Percentiles rank a stretch among this genome's conserved stretches.
phyloP scores from a whole-genome alignment of 2,113 vertebrate species.

The human (Homo sapiens) region DNA sequence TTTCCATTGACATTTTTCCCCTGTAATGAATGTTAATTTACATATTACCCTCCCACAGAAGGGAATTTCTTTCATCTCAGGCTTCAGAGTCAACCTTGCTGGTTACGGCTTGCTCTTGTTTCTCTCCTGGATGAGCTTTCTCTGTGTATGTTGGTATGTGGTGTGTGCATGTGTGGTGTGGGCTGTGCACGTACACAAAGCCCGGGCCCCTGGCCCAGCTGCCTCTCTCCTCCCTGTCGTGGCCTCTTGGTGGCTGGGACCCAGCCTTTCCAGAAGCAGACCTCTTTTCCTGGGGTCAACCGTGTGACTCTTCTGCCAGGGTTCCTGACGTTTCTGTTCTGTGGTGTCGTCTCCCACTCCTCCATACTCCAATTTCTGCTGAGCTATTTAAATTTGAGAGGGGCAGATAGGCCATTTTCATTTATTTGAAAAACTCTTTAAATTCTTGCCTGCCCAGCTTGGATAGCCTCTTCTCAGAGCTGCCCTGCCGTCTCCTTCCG shows the following conservation, averaged over 20 bases:
- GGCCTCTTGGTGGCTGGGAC: not conserved
- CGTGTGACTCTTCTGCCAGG: too few relatives aligned
- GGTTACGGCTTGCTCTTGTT: not conserved
- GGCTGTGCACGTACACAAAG: not conserved
- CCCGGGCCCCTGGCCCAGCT: not conserved
- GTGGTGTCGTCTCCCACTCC: not conserved
- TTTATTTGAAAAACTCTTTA: not conserved
- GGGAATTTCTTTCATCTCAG: not conserved
- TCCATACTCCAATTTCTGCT: not conserved
- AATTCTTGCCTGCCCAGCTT: not conserved
- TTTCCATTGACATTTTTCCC: not conserved
- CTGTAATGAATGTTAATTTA: not conserved
- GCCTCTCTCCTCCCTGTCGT: too few relatives aligned
- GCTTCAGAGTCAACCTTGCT: not conserved
- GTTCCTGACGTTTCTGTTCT: not conserved
- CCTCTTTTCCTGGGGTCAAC: too few relatives aligned
- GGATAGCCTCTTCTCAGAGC: not conserved
- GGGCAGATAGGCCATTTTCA: not conserved
- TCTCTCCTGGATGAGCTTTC: not conserved
- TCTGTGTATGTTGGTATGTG: not conserved
- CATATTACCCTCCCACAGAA: not conserved
- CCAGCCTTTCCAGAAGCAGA: not conserved
- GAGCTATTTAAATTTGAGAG: not conserved
- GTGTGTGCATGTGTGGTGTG: not conserved
- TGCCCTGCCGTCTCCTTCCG: accelerated